Evolutionary conservation across 2,113 vertebrate genomes (phyloP).

Genomic region (Gulo gulo): DNA sequence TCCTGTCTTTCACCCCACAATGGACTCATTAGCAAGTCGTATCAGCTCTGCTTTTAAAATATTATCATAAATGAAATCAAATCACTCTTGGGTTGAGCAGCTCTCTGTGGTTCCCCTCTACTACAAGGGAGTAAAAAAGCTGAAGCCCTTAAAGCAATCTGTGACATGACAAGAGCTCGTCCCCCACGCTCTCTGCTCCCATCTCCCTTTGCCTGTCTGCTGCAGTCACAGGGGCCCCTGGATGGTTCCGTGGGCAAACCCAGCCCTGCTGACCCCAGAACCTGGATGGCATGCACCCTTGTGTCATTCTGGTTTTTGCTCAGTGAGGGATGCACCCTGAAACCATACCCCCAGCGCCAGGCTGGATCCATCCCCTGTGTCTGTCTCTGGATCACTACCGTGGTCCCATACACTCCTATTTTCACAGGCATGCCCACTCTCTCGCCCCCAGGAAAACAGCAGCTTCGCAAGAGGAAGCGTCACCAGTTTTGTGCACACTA

Average conservation of each 20-base stretch:
- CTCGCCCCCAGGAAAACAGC: neutral
- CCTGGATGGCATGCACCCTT: rapidly evolving
- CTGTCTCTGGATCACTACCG: too few relatives aligned
- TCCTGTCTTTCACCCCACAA: neutral
- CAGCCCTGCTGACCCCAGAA: neutral
- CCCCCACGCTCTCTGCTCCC: neutral
- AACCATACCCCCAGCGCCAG: neutral
- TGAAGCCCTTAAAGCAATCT: neutral
- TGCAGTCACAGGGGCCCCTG: too few relatives aligned
- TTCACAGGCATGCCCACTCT: neutral
- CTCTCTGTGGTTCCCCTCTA: neutral
- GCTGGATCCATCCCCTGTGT: neutral
- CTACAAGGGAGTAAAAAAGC: neutral
- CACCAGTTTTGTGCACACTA: neutral
- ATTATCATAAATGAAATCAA: neutral
- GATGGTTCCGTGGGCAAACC: rapidly evolving
- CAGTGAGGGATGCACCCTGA: neutral
- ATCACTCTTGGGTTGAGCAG: neutral
- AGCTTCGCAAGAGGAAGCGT: neutral
- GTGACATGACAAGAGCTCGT: neutral
- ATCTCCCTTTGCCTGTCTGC: neutral
- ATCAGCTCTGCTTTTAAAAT: neutral
- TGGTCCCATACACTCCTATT: neutral
- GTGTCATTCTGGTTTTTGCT: neutral
- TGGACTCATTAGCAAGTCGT: neutral